Base-by-base conservation (phyloP, 2,797 vertebrate species). In the Eulemur coronatus region DNA sequence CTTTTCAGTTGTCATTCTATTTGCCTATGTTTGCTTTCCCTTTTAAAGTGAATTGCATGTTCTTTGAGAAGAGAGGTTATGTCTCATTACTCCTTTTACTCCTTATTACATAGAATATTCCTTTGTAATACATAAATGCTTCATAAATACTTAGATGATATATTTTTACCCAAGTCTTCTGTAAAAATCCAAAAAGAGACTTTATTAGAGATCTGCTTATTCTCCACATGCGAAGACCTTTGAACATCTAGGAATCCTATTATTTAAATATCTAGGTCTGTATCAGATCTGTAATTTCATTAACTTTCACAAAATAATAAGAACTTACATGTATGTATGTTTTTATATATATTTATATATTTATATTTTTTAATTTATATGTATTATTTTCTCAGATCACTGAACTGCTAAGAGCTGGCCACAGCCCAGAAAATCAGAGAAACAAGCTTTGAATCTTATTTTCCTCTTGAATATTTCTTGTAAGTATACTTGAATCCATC, bases 391-490 rank as follows among this genome's bases (percentile, higher is more conserved):
- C 30, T 93, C 38, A 87, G 57, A 84, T 93, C 67, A 76, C 4
- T 96, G 79, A 96, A 55, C 46, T 26, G 43, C 72, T 72, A 75
- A 55, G 35, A 95, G 38, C 67, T 94, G 61, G 65, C 30, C 35
- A 93, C 35, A 79, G 50, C 13, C 75, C 84, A 94, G 76, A 86
- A 97, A 87, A 94, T 87, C 72, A 87, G 85, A 94, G 72, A 92
- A 95, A 50, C 30, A 63, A 94, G 72, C 12, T 80, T 95, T 90
- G 94, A 94, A 92, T 91, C 28, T 93, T 84, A 75, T 95, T 97
- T 89, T 97, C 63, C 38, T 89, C 91, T 95, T 94, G 78, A 86
- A 69, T 67, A 59, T 33, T 91, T 97, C 38, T 85, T 84, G 22
- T 70, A 90, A 92, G 22, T 65, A 65, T 85, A 87, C 33, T 65